Evolutionary conservation across 1,140 invertebrate species (phyloP), one percentile per base, ranked within the genome.

Genomic region (Kradibia gibbosae): DNA sequence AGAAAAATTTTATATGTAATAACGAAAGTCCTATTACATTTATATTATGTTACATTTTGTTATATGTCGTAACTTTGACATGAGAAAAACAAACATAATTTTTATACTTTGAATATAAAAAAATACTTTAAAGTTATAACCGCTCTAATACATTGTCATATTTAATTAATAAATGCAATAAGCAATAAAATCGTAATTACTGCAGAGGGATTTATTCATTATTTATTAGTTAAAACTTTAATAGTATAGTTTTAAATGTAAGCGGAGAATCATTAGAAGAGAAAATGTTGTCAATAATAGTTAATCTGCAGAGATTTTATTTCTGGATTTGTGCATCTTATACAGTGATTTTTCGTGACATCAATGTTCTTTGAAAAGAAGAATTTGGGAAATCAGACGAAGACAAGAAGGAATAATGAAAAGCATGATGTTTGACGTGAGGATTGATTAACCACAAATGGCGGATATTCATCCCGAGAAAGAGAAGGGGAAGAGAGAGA

Each of bases 391-490:
- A 57, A 70, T 25, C 76, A 76, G 73, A 57, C 45, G 42, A 55
- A 60, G 53, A 39, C 76, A 77, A 82, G 75, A 34, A 73, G 45
- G 81, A 78, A 74, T 82, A 82, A 82, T 82, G 76, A 82, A 82
- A 82, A 82, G 81, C 71, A 45, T 79, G 70, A 82, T 76, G 55
- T 53, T 17, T 78, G 81, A 82, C 71, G 76, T 57, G 57, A 31
- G 45, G 75, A 78, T 71, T 82, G 81, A 82, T 82, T 82, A 82
- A 82, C 81, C 81, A 39, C 76, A 82, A 77, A 73, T 82, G 75
- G 80, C 82, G 82, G 84, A 86, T 80, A 79, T 83, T 81, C 82
- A 73, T 34, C 57, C n/a, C n/a, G n/a, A n/a, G n/a, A n/a, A n/a
- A n/a, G n/a, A n/a, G n/a, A n/a, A n/a, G n/a, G n/a, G n/a, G n/a